Conservation (phyloP, 1,140 invertebrate genomes). For the Ladona fulva region DNA sequence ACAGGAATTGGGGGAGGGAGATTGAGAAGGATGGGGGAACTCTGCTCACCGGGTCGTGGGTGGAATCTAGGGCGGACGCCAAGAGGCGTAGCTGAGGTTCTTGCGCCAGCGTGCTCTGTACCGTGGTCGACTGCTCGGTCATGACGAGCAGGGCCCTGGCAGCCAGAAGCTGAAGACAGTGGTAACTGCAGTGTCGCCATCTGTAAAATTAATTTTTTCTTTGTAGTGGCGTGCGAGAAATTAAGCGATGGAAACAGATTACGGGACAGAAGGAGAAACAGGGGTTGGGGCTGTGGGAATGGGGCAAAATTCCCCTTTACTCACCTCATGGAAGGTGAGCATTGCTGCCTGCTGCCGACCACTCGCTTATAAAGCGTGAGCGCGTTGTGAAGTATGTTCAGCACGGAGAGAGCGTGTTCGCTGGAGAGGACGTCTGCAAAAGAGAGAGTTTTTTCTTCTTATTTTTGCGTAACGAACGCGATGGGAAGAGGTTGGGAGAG, state of each 20-base stretch:
- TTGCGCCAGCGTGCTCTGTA: conserved; percentile 43
- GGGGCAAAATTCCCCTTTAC: conserved; percentile 17
- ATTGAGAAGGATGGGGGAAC: too few relatives aligned
- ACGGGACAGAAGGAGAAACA: background rate
- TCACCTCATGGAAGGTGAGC: conserved; percentile 43
- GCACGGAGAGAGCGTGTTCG: conserved; percentile 42
- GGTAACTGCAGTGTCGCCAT: conserved; percentile 52
- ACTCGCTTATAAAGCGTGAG: conserved; percentile 59
- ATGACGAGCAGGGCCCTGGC: conserved; percentile 54
- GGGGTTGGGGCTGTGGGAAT: background rate
- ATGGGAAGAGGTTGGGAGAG: too few relatives aligned
- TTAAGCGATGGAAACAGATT: background rate
- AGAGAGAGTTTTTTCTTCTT: too few relatives aligned
- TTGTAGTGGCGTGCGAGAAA: background rate
- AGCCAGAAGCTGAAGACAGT: conserved; percentile 57
- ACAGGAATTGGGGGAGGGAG: too few relatives aligned
- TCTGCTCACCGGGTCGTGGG: conserved; percentile 50
- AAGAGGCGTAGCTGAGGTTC: conserved; percentile 48
- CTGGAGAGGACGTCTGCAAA: conserved; percentile 40
- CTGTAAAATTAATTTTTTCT: conserved; percentile 29
- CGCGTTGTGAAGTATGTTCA: conserved; percentile 57
- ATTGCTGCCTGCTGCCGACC: conserved; percentile 50
- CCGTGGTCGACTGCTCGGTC: conserved; percentile 43
- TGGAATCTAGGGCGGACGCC: conserved; percentile 51
- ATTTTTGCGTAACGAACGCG: too few relatives aligned